Conservation (phyloP, 2,888 invertebrate genomes). For the Leptinotarsa rubiginosa region DNA sequence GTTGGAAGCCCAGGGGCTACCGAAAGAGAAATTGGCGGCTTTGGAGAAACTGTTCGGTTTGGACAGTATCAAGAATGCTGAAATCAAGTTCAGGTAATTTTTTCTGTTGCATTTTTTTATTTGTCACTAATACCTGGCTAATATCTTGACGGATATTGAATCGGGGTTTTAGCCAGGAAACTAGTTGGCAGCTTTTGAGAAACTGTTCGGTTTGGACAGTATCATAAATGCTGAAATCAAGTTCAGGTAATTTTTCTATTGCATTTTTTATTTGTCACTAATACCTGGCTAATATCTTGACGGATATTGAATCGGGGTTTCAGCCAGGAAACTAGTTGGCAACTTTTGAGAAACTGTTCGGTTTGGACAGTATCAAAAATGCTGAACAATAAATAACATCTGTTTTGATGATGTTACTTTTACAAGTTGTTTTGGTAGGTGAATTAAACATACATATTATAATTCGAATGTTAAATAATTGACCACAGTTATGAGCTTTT, state of each 20-base stretch:
- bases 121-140: too few relatives aligned
- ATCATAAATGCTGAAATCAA: conserved; percentile 84
- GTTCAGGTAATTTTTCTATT: conserved; percentile 67
- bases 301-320: too few relatives aligned
- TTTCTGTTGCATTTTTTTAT: neutral
- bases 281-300: too few relatives aligned
- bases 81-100: conserved; percentile 75
- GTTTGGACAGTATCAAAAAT: conserved; percentile 75
- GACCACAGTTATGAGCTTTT: too few relatives aligned
- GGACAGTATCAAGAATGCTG: conserved; percentile 76
- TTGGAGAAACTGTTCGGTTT: conserved; percentile 77
- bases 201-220: conserved; percentile 73
- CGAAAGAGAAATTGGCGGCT: conserved; percentile 71
- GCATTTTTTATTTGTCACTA: too few relatives aligned
- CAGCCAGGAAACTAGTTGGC: conserved; percentile 70
- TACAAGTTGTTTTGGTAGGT: too few relatives aligned
- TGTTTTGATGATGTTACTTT: too few relatives aligned
- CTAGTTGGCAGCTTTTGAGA: conserved; percentile 73
- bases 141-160: too few relatives aligned
- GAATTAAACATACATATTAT: too few relatives aligned
- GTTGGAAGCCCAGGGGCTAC: conserved; percentile 69
- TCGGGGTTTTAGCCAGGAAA: conserved; percentile 60
- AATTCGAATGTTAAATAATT: too few relatives aligned
- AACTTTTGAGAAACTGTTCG: conserved; percentile 74
- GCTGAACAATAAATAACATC: conserved; percentile 69